Evolutionary conservation across 2,888 invertebrate species (phyloP), one percentile per base, ranked within the genome.

Genomic region (Acleris literana): DNA sequence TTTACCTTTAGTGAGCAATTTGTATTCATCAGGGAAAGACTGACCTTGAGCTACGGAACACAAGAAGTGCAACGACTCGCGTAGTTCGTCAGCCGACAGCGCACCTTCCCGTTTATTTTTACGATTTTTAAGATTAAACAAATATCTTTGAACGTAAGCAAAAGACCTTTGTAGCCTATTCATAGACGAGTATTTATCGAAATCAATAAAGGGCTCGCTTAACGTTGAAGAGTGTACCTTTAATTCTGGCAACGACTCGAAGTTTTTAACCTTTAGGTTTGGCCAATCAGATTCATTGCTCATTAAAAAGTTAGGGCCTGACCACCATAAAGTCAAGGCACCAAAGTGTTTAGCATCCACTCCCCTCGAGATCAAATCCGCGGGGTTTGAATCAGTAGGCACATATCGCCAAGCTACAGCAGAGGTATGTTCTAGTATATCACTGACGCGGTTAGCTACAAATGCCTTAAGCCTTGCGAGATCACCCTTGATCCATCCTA

Each of bases 291-390:
- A n/a, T n/a, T n/a, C n/a, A n/a, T n/a, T n/a, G n/a, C n/a, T n/a
- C n/a, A n/a, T n/a, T n/a, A n/a, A n/a, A n/a, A n/a, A n/a, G n/a
- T n/a, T n/a, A n/a, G n/a, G n/a, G n/a, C n/a, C n/a, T n/a, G n/a
- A n/a, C n/a, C n/a, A n/a, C n/a, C n/a, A n/a, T n/a, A n/a, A n/a
- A n/a, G n/a, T n/a, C n/a, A n/a, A n/a, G n/a, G n/a, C n/a, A n/a
- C n/a, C n/a, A n/a, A n/a, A n/a, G n/a, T n/a, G n/a, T n/a, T n/a
- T n/a, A n/a, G n/a, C n/a, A n/a, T n/a, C n/a, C n/a, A n/a, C n/a
- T n/a, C n/a, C n/a, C n/a, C n/a, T n/a, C n/a, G n/a, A n/a, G 6
- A 72, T 71, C 13, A 73, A 53, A 20, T 76, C 74, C 5, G 74
- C 73, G 0, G 75, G 75, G 51, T 74, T 76, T 1, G 22, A 16